Evolutionary conservation across 2,888 invertebrate genomes (phyloP), one percentile per base, ranked within the genome.

Genomic region (Lycia hirtaria): DNA sequence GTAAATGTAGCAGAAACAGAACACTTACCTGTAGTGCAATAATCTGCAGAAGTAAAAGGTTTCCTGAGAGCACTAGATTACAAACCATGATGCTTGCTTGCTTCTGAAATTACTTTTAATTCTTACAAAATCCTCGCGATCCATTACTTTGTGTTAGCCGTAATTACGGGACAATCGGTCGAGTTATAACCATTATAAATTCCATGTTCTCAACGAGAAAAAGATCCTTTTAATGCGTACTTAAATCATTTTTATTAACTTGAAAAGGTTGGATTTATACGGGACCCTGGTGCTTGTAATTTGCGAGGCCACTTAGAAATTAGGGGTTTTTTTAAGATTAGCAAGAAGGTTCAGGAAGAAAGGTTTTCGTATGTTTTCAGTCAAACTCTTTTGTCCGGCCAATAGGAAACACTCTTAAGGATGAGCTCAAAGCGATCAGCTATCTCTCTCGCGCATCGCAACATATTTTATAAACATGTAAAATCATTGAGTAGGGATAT

Each of bases 241-340:
- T 85, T 89, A 88, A 88, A 89, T 89, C 87, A 89, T 89, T 88
- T 89, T 89, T 89, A 89, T 88, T 84, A 88, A 88, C 83, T 87
- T 83, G 83, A 83, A 89, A 87, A 88, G 87, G 87, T 88, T 81
- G 81, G 78, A 87, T 87, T 88, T 88, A 87, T 87, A 80, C 75
- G 75, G 70, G 75, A 76, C 76, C 76, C 80, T 78, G 82, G 71
- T 73, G 80, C 73, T 73, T 79, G 81, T 80, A 83, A 83, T 85
- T 85, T 84, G 80, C 72, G 77, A 75, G 71, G 66, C 71, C 72
- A 73, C 71, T 71, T 65, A 69, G 67, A 72, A 78, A 83, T 83
- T 81, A 82, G 76, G 62, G 52, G 52, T 68, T 57, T 64, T 54
- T 57, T 38, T 35, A 22, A 62, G 61, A 66, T 66, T 58, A 62